Conservation (phyloP, 2,888 invertebrate species). For the Drosophila lutescens region DNA sequence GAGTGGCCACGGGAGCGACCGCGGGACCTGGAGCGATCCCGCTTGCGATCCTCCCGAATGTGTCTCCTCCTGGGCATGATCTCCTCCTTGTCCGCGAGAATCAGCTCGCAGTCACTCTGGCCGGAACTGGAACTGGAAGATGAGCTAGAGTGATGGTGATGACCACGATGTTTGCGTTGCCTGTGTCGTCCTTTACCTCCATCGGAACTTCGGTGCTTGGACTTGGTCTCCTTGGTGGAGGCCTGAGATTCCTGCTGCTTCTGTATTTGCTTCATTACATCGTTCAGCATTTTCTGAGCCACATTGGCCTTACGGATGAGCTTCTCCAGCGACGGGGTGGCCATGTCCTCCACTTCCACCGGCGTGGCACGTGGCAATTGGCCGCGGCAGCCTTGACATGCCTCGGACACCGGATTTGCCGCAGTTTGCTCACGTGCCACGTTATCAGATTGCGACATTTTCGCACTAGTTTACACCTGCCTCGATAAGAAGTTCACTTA, state of each 20-base stretch:
- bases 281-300: constrained; percentile 58
- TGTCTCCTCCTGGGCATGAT: constrained; percentile 20
- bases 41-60: constrained; percentile 43
- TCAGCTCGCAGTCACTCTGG: constrained; percentile 40
- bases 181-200: constrained; percentile 32
- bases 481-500: constrained; percentile 44
- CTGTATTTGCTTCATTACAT: constrained; percentile 51
- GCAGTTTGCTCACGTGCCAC: constrained; percentile 31
- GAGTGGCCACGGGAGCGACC: constrained; percentile 59
- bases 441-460: constrained; percentile 57
- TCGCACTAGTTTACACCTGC: constrained; percentile 45
- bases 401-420: constrained; percentile 34
- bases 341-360: constrained; percentile 64
- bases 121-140: constrained; percentile 30
- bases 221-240: not conserved
- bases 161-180: constrained; percentile 12
- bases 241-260: constrained; percentile 28
- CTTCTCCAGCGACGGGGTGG: constrained; percentile 34
- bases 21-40: constrained; percentile 53
- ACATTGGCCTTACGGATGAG: constrained; percentile 53
- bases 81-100: constrained; percentile 12
- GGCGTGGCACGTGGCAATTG: constrained; percentile 27
- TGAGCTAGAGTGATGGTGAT: constrained; percentile 13
- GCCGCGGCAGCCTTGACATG: constrained; percentile 56
- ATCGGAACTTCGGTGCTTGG: constrained; percentile 12